phyloP scores from a whole-genome alignment of 2,797 vertebrate species.

The Sebastes hubbsi region DNA sequence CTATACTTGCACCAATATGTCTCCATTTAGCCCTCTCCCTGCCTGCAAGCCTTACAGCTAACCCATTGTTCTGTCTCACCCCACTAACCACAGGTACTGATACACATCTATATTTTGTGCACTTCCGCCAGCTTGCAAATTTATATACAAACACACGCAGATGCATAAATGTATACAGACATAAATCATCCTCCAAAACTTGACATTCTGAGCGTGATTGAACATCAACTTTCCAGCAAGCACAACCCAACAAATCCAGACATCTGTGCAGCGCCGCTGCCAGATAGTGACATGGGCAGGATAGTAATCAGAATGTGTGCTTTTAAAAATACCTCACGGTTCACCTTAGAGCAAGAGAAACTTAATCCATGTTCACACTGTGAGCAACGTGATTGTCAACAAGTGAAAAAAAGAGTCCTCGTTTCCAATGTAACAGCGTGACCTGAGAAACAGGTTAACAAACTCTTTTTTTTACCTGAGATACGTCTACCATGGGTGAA shows the following conservation, averaged over 20 bases:
- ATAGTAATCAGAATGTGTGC: slow-evolving; percentile 23
- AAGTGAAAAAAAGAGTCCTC: background rate
- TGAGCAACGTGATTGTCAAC: background rate
- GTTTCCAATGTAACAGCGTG: background rate
- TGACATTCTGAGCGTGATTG: slow-evolving; percentile 20
- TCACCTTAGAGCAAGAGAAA: slow-evolving; percentile 16
- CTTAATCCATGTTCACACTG: background rate
- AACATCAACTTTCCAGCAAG: slow-evolving; percentile 19
- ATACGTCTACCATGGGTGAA: background rate
- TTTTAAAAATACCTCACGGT: background rate
- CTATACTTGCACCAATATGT: slow-evolving; percentile 55
- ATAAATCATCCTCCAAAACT: slow-evolving; percentile 2
- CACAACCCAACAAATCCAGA: slow-evolving; percentile 9
- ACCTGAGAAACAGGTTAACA: background rate
- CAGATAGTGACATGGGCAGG: slow-evolving; percentile 11
- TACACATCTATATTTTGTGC: slow-evolving; percentile 6
- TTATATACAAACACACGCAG: background rate
- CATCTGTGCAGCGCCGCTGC: background rate
- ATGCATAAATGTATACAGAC: background rate
- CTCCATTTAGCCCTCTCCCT: slow-evolving; percentile 58
- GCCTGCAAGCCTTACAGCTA: slow-evolving; percentile 23
- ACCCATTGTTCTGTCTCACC: slow-evolving; percentile 19
- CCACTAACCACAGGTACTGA: slow-evolving; percentile 30
- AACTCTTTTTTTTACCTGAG: background rate
- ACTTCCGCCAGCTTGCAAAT: background rate